phyloP scores from a whole-genome alignment of 2,113 vertebrate genomes.

The Sebastes schlegelii region DNA sequence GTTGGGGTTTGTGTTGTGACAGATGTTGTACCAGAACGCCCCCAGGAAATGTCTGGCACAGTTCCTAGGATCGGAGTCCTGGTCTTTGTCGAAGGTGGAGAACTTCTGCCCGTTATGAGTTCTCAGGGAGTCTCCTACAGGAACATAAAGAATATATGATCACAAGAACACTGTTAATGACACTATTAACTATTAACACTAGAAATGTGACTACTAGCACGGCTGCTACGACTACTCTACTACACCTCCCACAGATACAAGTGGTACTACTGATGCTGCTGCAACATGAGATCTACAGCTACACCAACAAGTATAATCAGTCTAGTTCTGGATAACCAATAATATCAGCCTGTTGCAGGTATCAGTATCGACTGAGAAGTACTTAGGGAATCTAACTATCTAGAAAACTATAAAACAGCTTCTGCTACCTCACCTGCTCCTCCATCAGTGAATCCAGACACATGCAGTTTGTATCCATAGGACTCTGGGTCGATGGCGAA shows the following conservation, averaged over 20 bases:
- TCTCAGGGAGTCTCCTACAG: background rate
- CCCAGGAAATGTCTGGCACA: background rate
- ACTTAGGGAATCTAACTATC: too few relatives aligned
- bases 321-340: too few relatives aligned
- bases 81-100: slow-evolving; percentile 1
- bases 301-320: too few relatives aligned
- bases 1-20: background rate
- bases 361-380: too few relatives aligned
- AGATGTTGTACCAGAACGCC: background rate
- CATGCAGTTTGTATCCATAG: slow-evolving; percentile 8
- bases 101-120: background rate
- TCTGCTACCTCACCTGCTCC: slow-evolving; percentile 43
- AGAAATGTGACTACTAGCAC: too few relatives aligned
- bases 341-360: too few relatives aligned
- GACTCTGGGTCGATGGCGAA: slow-evolving; percentile 16
- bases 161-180: background rate
- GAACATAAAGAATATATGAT: too few relatives aligned
- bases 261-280: too few relatives aligned
- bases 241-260: too few relatives aligned
- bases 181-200: background rate
- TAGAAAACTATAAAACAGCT: too few relatives aligned
- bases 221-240: too few relatives aligned
- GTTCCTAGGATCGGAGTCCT: fast-evolving
- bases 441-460: slow-evolving; percentile 48
- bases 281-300: too few relatives aligned